Percentiles rank a stretch among this genome's conserved stretches.
Evolutionary conservation across 2,888 invertebrate species (phyloP).

Genomic region (Zele albiditarsus): DNA sequence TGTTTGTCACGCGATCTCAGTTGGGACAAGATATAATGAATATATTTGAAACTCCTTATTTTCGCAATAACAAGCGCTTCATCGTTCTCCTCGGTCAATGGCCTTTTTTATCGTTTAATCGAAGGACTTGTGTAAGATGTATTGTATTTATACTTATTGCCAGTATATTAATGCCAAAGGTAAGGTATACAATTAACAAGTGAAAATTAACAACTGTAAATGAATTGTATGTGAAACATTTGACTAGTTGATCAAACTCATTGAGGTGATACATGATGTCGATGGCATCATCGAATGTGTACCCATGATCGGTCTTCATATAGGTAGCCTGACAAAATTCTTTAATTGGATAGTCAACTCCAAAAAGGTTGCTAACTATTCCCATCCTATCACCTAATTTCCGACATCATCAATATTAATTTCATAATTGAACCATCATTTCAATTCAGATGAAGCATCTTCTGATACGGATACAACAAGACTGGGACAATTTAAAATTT

Average conservation of each 20-base stretch:
- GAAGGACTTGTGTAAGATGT: background rate
- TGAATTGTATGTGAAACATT: background rate
- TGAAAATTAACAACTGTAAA: background rate
- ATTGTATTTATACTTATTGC: background rate
- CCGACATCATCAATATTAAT: no score
- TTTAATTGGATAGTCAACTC: constrained; percentile 40
- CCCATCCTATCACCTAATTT: no score
- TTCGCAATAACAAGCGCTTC: constrained; percentile 8
- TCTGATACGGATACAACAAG: constrained; percentile 35
- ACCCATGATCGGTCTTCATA: constrained; percentile 39
- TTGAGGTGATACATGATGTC: constrained; percentile 43
- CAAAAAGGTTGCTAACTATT: constrained; percentile 35
- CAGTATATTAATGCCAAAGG: constrained; percentile 31
- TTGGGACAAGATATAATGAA: background rate
- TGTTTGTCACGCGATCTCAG: background rate
- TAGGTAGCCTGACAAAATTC: constrained; percentile 31
- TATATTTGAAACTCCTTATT: background rate
- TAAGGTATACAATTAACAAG: constrained; percentile 2
- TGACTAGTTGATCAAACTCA: constrained; percentile 40
- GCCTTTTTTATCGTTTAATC: constrained; percentile 8
- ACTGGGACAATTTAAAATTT: constrained; percentile 31
- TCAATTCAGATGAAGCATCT: constrained; percentile 39
- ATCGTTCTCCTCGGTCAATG: constrained; percentile 25
- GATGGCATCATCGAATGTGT: constrained; percentile 44
- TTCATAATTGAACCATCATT: background rate